Evolutionary conservation across 2,113 vertebrate genomes (phyloP), one percentile per base, ranked within the genome.

Genomic region (Illadopsis cleaveri): DNA sequence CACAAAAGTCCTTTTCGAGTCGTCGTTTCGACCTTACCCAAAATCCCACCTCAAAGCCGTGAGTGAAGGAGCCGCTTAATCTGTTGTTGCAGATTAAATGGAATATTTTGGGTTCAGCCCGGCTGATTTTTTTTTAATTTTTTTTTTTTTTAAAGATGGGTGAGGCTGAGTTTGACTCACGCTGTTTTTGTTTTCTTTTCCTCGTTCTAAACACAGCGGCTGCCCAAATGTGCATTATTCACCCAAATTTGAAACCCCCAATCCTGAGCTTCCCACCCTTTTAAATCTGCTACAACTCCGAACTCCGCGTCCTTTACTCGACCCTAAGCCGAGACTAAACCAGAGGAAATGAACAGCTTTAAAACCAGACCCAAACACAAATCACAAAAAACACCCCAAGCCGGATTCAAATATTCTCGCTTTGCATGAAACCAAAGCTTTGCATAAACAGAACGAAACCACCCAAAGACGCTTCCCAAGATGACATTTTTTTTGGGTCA

Each of bases 91-190:
- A 86, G 76, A 65, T 60, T 40, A 68, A 90, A 86, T 15, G 25
- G 33, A 54, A 40, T 47, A 77, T 73, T 83, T 88, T 27, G 15
- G 3, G 73, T 86, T 83, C 86, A 47, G 45, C 37, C 71, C 33
- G 33, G 24, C 35, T 0, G 3, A 45, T 12, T 31, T 31, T 50
- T 21, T 90, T 62, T n/a, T n/a, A n/a, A n/a, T n/a, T n/a, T 56
- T 33, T 6, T 18, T 53, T 30, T 24, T 45, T 90, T 66, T 56
- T 33, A 56, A n/a, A 40, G 42, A 35, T 48, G 80, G 79, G 76
- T 70, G 86, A 15, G 47, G 54, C 44, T 83, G 23, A 45, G 30
- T 56, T 86, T 92, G 86, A 90, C 47, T 93, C 76, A 83, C 16
- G 18, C 16, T 8, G 6, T 37, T 79, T 62, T 70, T 82, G 47